Conservation (phyloP, 2,113 vertebrate species). For the western clawed frog (Xenopus tropicalis) region UCB_Xtro_10.0 CM004446.2:3892501-3893000, state of each 20-base stretch:
- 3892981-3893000: too few species aligned
- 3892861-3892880: too few species aligned
- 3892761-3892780: conserved; percentile 70
- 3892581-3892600: too few species aligned
- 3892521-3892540: conserved; percentile 55
- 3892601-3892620: too few species aligned
- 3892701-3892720: conserved; percentile 68
- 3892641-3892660: conserved; percentile 62
- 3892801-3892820: conserved; percentile 28
- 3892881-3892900: too few species aligned
- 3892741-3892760: conserved; percentile 73
- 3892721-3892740: conserved; percentile 71
- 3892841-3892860: too few species aligned
- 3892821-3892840: too few species aligned
- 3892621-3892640: too few species aligned
- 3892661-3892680: conserved; percentile 55
- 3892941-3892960: too few species aligned
- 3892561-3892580: conserved; percentile 46
- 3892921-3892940: too few species aligned
- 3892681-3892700: conserved; percentile 48
- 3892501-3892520: conserved; percentile 65
- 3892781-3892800: conserved; percentile 68
- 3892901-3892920: too few species aligned
- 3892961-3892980: too few species aligned
- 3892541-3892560: conserved; percentile 47